These are phyloP conservation scores for Chloroclystis v-ata DNA, from an alignment of 2,888 invertebrate species.

Conservation along the genomic window DNA sequence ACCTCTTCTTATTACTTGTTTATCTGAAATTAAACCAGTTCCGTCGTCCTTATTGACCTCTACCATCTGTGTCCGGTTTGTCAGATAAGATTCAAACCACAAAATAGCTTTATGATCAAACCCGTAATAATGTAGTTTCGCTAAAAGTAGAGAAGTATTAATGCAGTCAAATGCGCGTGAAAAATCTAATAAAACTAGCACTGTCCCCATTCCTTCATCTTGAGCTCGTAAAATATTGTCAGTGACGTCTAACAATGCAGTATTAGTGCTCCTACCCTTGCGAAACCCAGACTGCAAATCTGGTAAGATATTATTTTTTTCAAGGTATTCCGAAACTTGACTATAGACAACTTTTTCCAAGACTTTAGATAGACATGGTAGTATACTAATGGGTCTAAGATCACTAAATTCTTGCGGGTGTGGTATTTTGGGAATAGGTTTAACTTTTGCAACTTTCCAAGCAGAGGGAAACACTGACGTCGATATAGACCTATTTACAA, in stretches of 20 bases:
- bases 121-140: not conserved
- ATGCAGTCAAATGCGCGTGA: constrained; percentile 8
- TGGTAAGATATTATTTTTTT: not conserved
- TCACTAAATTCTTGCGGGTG: not conserved
- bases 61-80: not conserved
- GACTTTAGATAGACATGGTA: not conserved
- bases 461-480: not conserved
- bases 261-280: not conserved
- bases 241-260: not conserved
- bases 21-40: not conserved
- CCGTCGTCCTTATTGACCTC: not conserved
- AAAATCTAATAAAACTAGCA: constrained; percentile 22
- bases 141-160: not conserved
- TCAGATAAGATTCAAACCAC: constrained; percentile 1
- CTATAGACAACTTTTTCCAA: not conserved
- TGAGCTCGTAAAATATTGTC: constrained; percentile 20
- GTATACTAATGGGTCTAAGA: not conserved
- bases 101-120: not conserved
- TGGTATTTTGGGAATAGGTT: not conserved
- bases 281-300: not conserved
- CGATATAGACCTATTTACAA: not conserved
- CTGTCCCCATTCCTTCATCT: constrained; percentile 18
- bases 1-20: not conserved
- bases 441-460: not conserved
- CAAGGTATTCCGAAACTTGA: not conserved